A percentile compares a stretch with the other conserved stretches of the same genome.
Conservation (phyloP, 2,888 invertebrate species). For the Calliphora vomitoria region DNA sequence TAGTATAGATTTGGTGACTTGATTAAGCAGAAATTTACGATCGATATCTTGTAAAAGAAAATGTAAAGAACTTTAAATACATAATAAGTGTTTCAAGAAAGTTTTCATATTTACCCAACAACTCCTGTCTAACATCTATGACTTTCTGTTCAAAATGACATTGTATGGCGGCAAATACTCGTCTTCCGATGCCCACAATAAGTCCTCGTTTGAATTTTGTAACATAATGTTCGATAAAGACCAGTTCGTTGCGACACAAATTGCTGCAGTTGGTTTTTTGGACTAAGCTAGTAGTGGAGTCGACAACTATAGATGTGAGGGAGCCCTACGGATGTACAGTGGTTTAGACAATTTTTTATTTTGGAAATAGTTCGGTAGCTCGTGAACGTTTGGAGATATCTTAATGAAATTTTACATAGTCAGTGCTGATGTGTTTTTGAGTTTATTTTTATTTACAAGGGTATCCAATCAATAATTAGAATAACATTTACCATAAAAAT, state of each 20-base stretch:
- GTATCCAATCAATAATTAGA: too few species aligned
- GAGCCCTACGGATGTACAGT: conserved; percentile 78
- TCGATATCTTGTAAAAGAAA: conserved; percentile 78
- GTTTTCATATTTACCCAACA: conserved; percentile 76
- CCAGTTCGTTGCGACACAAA: conserved; percentile 78
- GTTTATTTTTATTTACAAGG: too few species aligned
- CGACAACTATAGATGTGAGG: conserved; percentile 80
- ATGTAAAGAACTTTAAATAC: neutral
- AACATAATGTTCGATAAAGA: conserved; percentile 82
- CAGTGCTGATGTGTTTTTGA: too few species aligned
- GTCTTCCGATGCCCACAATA: conserved; percentile 80
- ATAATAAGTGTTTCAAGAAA: neutral
- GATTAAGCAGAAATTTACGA: conserved; percentile 79
- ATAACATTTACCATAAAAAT: too few species aligned
- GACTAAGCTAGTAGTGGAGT: conserved; percentile 75
- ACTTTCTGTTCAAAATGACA: conserved; percentile 80
- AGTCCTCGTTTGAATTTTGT: conserved; percentile 82
- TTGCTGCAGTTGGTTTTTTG: conserved; percentile 76
- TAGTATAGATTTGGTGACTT: conserved; percentile 81
- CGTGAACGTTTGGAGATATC: too few species aligned
- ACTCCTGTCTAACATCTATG: conserved; percentile 79
- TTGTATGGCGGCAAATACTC: conserved; percentile 82
- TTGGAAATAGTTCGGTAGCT: too few species aligned
- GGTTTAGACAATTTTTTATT: too few species aligned
- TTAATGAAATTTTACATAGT: too few species aligned